Evolutionary conservation across 2,888 invertebrate genomes (phyloP).

Genomic region (Venustoraphidia nigricollis): DNA sequence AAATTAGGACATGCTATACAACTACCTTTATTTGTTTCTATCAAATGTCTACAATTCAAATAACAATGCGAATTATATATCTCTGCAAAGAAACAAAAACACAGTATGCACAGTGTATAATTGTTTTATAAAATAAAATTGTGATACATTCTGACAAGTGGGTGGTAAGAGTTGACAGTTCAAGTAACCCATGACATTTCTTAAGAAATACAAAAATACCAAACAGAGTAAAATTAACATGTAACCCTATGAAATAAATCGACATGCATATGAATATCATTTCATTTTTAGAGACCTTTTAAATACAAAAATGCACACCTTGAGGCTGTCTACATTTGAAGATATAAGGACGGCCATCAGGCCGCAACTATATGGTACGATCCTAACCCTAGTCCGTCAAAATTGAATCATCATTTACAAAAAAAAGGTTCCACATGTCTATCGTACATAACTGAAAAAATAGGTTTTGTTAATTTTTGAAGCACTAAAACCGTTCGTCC

Average conservation of each 20-base stretch:
- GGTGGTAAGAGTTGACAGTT: slow-evolving; percentile 11
- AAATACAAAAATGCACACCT: slow-evolving; percentile 1
- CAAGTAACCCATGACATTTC: neutral
- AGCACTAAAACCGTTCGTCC: no score
- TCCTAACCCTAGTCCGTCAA: slow-evolving; percentile 28
- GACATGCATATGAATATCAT: neutral
- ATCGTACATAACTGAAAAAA: neutral
- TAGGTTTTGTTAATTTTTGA: neutral
- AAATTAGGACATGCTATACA: no score
- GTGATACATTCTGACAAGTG: slow-evolving; percentile 21
- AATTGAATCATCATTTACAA: slow-evolving; percentile 11
- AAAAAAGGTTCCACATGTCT: no score
- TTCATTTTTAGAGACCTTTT: slow-evolving; percentile 1
- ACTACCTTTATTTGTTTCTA: no score
- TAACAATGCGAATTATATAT: no score
- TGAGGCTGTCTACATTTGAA: slow-evolving; percentile 16
- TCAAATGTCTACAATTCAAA: no score
- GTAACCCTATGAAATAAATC: neutral
- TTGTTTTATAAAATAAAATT: neutral
- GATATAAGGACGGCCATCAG: slow-evolving; percentile 23
- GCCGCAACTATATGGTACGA: slow-evolving; percentile 24
- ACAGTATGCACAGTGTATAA: neutral
- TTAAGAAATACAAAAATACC: neutral
- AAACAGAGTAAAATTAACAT: neutral
- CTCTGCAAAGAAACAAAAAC: no score